Percentiles rank a stretch among this genome's conserved stretches.
Conservation (phyloP, 2,113 vertebrate species). For the Ceyx margarethae region DNA sequence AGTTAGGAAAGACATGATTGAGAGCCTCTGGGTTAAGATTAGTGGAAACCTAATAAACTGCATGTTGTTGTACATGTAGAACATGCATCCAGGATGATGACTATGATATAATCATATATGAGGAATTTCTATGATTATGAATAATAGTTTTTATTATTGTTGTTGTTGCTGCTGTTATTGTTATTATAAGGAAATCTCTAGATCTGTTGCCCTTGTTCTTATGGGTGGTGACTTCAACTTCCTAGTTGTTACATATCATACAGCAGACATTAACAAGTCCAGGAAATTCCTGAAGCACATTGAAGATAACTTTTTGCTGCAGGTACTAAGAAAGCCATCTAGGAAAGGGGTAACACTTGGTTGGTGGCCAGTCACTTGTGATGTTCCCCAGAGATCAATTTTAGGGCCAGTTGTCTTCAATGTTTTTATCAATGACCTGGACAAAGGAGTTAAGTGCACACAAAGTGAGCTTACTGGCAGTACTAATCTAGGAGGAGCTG, state of each 20-base stretch:
- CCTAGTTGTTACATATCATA: background rate
- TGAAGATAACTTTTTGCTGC: background rate
- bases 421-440: background rate
- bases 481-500: background rate
- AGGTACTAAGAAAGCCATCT: background rate
- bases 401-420: background rate
- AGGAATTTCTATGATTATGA: background rate
- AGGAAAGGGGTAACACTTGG: background rate
- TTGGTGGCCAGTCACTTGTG: background rate
- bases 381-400: background rate
- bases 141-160: too few relatives aligned
- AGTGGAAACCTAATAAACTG: background rate
- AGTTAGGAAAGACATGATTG: fast-evolving
- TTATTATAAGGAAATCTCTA: background rate
- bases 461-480: background rate
- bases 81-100: background rate
- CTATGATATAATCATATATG: background rate
- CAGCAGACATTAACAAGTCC: background rate
- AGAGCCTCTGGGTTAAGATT: background rate
- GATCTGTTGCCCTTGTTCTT: background rate
- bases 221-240: background rate
- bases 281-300: background rate
- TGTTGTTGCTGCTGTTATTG: background rate
- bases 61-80: background rate
- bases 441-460: background rate